Conservation (phyloP, 1,140 invertebrate genomes). For the Heliothis virescens region DNA sequence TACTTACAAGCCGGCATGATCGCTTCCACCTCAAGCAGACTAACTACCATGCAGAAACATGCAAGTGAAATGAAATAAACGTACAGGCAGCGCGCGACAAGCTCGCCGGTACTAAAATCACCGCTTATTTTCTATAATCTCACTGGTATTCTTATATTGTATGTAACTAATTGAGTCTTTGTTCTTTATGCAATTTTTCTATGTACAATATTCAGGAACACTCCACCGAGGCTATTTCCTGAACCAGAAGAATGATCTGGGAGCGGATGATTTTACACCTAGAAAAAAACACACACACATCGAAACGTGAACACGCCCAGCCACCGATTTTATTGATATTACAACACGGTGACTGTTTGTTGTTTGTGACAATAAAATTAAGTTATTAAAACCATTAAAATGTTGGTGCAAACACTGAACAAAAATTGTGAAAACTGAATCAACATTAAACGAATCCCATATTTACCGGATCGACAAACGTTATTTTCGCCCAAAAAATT, state of each 20-base stretch:
- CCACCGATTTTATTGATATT: constrained; percentile 35
- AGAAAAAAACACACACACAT: constrained; percentile 82
- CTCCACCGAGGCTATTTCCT: constrained; percentile 82
- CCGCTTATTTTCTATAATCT: constrained; percentile 84
- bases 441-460: constrained; percentile 6
- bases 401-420: constrained; percentile 38
- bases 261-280: constrained; percentile 86
- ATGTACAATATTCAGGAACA: constrained; percentile 84
- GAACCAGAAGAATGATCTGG: constrained; percentile 86
- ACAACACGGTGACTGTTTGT: constrained; percentile 40
- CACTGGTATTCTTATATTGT: constrained; percentile 83
- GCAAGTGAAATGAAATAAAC: constrained; percentile 76
- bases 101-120: constrained; percentile 83
- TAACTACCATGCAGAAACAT: constrained; percentile 45
- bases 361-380: constrained; percentile 36
- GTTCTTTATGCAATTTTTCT: constrained; percentile 81
- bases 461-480: constrained; percentile 18
- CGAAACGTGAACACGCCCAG: constrained; percentile 66
- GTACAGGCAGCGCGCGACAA: constrained; percentile 81
- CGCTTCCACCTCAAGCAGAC: constrained; percentile 6
- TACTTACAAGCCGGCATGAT: neutral
- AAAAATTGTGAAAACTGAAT: constrained; percentile 24
- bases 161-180: constrained; percentile 85
- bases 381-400: constrained; percentile 24
- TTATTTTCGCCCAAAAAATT: too few relatives aligned